Base-by-base conservation (phyloP, 2,888 invertebrate genomes). In the Temnothorax unifasciatus region DNA sequence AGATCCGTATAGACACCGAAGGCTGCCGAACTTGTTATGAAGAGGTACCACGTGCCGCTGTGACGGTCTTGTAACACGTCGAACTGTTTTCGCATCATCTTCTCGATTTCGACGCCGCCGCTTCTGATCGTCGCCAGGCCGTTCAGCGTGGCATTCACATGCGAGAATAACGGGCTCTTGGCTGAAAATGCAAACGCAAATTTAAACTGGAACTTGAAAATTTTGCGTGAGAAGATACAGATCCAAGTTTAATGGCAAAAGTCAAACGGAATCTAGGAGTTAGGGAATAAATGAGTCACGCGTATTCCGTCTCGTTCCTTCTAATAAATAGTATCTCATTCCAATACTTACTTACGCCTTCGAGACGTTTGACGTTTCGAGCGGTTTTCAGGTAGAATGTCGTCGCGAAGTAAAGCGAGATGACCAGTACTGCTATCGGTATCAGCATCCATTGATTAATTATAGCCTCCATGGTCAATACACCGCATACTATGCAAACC, bases 111-210 rank as follows among this genome's bases (percentile, higher is more conserved):
- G 2, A 97, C 96, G 18, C 96, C 96, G 4, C 97, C 97, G 3
- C 98, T 97, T 86, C 99, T 96, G 83, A 99, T 98, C 0, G 99
- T 98, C 50, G 97, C 96, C 47, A 99, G 96, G 0, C 99, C 99
- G 87, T 97, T 97, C 2, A 99, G 95, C 0, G 98, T 97, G 0
- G 98, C 97, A 11, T 97, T 97, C 89, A 99, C 96, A 93, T 99
- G 98, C 0, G 98, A 98, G 94, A 98, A 99, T 0, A 99, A 97
- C 0, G 99, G 99, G 94, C 98, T 98, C 85, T 98, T 95, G 9
- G 96, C 96, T 94, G 68, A 64, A 90, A 90, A 69, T 0, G 1
- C 25, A 64, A 64, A 64, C 13, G 3, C 41, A 15, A 25, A 15
- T 44, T 44, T 6, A 0, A 44, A 25, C 2, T 47, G 3, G 13